Evolutionary conservation across 2,797 vertebrate genomes (phyloP).

Genomic region (Propithecus perrieri): DNA sequence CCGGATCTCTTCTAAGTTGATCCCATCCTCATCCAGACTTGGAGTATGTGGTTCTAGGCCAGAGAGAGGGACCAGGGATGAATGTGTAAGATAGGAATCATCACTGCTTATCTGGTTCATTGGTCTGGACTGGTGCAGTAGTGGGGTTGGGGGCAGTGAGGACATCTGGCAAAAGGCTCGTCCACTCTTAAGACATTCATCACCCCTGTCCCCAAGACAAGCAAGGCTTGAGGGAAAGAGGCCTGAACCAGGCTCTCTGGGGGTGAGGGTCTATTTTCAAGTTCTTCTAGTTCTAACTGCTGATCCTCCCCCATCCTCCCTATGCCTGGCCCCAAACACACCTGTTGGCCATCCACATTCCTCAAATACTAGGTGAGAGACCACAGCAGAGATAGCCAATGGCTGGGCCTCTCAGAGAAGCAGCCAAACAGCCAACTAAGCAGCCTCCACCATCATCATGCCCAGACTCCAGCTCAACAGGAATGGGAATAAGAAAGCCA

Average conservation of each 20-base stretch:
- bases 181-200: not conserved
- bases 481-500: slow-evolving; percentile 4
- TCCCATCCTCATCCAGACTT: slow-evolving; percentile 91
- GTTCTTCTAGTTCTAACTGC: not conserved
- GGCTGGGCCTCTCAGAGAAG: not conserved
- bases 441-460: not conserved
- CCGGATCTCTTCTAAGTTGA: slow-evolving; percentile 98
- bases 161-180: not conserved
- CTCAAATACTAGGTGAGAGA: not conserved
- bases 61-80: not conserved
- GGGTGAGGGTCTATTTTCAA: not conserved
- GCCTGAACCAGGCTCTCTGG: not conserved
- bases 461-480: not conserved
- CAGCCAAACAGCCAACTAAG: not conserved
- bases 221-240: not conserved
- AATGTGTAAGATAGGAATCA: not conserved
- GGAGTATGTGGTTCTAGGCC: slow-evolving; percentile 91
- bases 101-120: not conserved
- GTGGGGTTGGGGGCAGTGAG: not conserved
- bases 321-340: not conserved
- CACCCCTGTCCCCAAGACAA: not conserved
- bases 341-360: not conserved
- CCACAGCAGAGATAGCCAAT: not conserved
- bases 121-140: not conserved
- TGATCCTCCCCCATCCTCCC: not conserved